Evolutionary conservation across 2,888 invertebrate species (phyloP).

Genomic region (Mythimna albipuncta): DNA sequence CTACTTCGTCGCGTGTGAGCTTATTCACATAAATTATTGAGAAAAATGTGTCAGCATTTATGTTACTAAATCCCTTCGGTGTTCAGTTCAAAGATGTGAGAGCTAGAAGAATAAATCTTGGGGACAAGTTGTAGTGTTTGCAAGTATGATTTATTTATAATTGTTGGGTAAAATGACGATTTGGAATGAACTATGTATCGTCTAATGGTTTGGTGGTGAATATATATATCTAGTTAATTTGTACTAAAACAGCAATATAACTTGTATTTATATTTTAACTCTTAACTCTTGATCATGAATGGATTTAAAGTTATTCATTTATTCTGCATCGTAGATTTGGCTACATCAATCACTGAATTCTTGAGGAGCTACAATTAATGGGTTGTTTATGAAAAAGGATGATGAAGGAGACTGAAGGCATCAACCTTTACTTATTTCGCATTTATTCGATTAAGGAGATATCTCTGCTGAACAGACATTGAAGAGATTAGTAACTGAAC

Average conservation of each 20-base stretch:
- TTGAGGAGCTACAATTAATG: conserved; percentile 47
- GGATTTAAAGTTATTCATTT: conserved; percentile 41
- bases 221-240: conserved; percentile 46
- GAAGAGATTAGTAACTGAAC: neutral
- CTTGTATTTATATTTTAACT: conserved; percentile 38
- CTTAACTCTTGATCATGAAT: conserved; percentile 32
- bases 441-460: neutral
- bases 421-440: conserved; percentile 20
- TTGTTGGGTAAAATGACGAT: conserved; percentile 57
- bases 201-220: conserved; percentile 54
- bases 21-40: conserved; percentile 74
- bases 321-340: conserved; percentile 47
- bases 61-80: conserved; percentile 69
- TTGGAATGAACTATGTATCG: conserved; percentile 45
- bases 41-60: conserved; percentile 76
- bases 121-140: conserved; percentile 64
- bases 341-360: conserved; percentile 53
- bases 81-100: conserved; percentile 64
- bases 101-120: conserved; percentile 62
- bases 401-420: conserved; percentile 18
- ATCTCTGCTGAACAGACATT: neutral
- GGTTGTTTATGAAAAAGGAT: conserved; percentile 34
- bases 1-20: conserved; percentile 74
- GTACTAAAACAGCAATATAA: conserved; percentile 30
- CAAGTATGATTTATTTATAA: conserved; percentile 59